Conservation (phyloP, 2,797 vertebrate genomes). For the Girardinus metallicus region DNA sequence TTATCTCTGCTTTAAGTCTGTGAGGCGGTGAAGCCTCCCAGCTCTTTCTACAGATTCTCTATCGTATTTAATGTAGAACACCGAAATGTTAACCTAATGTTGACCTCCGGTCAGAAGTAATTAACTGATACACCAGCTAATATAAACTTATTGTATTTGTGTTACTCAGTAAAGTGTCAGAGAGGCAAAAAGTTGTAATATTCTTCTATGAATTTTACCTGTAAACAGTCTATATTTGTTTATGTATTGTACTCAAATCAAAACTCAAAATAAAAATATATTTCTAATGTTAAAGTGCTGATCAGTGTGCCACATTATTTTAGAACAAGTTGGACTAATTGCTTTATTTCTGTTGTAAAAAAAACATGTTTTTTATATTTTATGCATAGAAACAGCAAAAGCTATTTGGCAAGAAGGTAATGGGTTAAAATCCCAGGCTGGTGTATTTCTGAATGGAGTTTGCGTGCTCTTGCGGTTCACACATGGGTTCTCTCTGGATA, state of each 20-base stretch:
- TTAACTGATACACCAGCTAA: background rate
- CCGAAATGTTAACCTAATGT: background rate
- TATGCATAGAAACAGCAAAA: no score
- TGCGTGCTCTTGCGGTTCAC: background rate
- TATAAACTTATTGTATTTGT: background rate
- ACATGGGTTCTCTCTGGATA: background rate
- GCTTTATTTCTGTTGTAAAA: background rate
- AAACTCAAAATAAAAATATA: background rate
- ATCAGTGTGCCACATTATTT: background rate
- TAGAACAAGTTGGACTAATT: background rate
- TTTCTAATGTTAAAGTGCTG: background rate
- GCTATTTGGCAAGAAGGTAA: background rate
- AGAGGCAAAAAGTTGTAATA: background rate
- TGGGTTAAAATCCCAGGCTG: background rate
- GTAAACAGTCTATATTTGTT: background rate
- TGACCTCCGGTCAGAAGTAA: background rate
- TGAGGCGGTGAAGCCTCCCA: background rate
- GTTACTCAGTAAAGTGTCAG: background rate
- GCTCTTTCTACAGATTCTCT: background rate
- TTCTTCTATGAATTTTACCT: background rate
- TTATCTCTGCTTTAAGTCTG: background rate
- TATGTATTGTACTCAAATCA: background rate
- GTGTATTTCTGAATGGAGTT: background rate
- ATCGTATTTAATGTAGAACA: background rate
- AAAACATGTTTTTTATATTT: background rate